Conservation (phyloP, 2,888 invertebrate genomes). For the Hetaerina titia region DNA sequence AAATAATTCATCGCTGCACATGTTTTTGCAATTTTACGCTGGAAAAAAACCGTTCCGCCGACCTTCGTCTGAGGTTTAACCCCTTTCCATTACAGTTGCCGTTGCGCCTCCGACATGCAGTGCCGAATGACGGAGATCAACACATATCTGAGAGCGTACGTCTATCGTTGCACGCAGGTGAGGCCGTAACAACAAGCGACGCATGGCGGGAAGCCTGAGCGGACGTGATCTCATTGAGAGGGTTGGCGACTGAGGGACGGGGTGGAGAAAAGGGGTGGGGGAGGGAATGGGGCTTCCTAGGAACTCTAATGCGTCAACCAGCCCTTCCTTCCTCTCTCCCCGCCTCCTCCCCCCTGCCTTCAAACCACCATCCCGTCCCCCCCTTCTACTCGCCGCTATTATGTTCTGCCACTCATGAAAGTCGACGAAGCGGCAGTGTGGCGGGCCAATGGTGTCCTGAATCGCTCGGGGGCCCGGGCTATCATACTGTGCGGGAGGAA, state of each 20-base stretch:
- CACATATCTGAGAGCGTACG: conserved; percentile 2
- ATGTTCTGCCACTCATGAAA: background rate
- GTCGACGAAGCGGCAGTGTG: background rate
- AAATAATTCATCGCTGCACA: too few relatives aligned
- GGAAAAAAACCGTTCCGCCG: too few relatives aligned
- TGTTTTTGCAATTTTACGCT: too few relatives aligned
- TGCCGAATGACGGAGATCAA: background rate
- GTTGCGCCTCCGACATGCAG: background rate
- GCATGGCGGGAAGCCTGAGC: background rate
- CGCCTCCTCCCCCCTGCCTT: background rate
- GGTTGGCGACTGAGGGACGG: background rate
- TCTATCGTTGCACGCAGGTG: conserved; percentile 11
- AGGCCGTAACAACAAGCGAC: background rate
- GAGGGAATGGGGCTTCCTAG: background rate
- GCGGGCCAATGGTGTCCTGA: conserved; percentile 19
- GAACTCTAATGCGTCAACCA: background rate
- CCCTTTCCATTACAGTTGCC: background rate
- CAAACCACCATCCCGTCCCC: background rate
- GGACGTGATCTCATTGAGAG: conserved; percentile 27
- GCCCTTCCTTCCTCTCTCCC: background rate
- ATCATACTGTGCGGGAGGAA: background rate
- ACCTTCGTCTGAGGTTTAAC: background rate
- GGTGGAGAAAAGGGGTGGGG: background rate
- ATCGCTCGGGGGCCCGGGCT: background rate
- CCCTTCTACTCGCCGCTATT: background rate